Percentiles rank a stretch among this genome's conserved stretches.
phyloP scores from a whole-genome alignment of 1,140 invertebrate genomes.

The Drosophila teissieri region DNA sequence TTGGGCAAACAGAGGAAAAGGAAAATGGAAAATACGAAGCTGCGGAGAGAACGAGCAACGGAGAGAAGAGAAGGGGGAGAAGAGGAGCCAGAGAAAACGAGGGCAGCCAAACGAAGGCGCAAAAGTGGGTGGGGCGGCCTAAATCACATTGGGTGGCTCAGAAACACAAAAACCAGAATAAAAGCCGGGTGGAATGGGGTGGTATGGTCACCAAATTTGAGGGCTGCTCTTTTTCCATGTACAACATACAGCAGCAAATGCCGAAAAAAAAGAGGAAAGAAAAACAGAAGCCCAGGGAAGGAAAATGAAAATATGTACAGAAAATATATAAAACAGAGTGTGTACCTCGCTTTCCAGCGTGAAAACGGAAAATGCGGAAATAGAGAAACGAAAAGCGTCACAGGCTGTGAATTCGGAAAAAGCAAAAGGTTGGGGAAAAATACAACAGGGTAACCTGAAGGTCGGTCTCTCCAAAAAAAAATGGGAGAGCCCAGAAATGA shows the following conservation, averaged over 20 bases:
- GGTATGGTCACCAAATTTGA: slow-evolving; percentile 31
- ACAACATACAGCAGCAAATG: slow-evolving; percentile 36
- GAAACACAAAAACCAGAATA: slow-evolving; percentile 28
- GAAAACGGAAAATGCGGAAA: slow-evolving; percentile 28
- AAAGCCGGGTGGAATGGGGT: slow-evolving; percentile 19
- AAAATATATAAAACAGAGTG: slow-evolving; percentile 19
- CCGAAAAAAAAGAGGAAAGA: slow-evolving; percentile 25
- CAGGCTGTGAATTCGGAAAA: slow-evolving; percentile 14
- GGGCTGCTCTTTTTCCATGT: slow-evolving; percentile 38
- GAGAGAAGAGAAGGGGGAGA: background rate
- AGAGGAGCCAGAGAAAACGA: slow-evolving; percentile 32
- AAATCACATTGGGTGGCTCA: slow-evolving; percentile 26
- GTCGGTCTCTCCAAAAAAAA: background rate
- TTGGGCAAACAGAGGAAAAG: slow-evolving; percentile 1
- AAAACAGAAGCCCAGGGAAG: slow-evolving; percentile 9
- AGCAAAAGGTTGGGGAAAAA: background rate
- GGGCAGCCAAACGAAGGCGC: slow-evolving; percentile 28
- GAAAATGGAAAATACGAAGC: background rate
- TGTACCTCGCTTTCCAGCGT: slow-evolving; percentile 40
- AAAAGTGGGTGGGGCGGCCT: slow-evolving; percentile 27
- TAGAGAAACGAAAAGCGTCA: slow-evolving; percentile 26
- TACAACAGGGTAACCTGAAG: slow-evolving; percentile 22
- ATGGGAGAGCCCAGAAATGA: slow-evolving; percentile 8
- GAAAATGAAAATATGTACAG: slow-evolving; percentile 30
- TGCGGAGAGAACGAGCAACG: background rate